phyloP scores from a whole-genome alignment of 2,888 invertebrate genomes.

The Acanthosepion lycidas region DNA sequence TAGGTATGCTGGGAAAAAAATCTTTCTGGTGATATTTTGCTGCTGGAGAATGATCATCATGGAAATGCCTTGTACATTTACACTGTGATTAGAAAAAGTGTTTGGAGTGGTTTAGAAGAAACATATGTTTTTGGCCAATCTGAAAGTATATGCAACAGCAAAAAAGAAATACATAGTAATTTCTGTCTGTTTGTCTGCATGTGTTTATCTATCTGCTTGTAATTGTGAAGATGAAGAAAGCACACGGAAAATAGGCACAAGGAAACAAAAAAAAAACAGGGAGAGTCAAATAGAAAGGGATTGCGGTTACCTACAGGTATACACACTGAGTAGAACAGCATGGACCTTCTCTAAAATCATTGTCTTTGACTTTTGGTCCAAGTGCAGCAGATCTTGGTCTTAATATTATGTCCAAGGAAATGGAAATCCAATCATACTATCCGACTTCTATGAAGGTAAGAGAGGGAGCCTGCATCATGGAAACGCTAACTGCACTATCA shows the following conservation, averaged over 20 bases:
- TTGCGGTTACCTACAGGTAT: background rate
- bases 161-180: background rate
- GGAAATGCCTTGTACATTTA: background rate
- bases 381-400: background rate
- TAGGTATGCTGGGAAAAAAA: background rate
- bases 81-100: background rate
- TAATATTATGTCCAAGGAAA: background rate
- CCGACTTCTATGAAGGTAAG: slow-evolving; percentile 8
- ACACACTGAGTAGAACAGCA: background rate
- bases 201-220: background rate
- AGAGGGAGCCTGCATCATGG: background rate
- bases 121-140: background rate
- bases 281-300: background rate
- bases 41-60: background rate
- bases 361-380: background rate
- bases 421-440: slow-evolving; percentile 3
- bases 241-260: background rate
- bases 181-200: too few relatives aligned
- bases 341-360: background rate
- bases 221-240: background rate
- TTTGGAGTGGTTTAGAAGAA: background rate
- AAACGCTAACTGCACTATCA: background rate
- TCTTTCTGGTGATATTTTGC: background rate
- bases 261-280: background rate
- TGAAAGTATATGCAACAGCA: background rate